These are phyloP conservation scores for Athalia cordata DNA, from an alignment of 2,888 invertebrate species.

Conservation along the genomic window DNA sequence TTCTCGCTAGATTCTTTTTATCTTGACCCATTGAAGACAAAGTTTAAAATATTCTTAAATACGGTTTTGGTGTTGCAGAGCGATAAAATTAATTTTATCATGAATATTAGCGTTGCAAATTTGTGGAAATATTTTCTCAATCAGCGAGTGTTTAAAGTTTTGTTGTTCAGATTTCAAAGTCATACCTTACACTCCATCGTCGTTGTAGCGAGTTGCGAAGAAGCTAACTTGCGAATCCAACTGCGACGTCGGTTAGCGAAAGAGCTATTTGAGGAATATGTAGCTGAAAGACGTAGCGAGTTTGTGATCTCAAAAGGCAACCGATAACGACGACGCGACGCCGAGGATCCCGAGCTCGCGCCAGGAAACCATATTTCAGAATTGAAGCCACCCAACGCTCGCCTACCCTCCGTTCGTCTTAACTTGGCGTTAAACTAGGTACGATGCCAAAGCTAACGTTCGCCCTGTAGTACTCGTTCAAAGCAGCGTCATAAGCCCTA, in stretches of 20 bases:
- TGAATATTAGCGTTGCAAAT: background rate
- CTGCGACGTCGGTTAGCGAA: background rate
- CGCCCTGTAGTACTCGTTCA: no score
- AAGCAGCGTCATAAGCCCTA: no score
- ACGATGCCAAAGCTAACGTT: slow-evolving; percentile 1
- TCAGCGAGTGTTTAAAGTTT: no score
- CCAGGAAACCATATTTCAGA: slow-evolving; percentile 67
- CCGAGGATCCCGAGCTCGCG: slow-evolving; percentile 40
- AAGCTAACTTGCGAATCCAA: slow-evolving; percentile 9
- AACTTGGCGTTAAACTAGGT: slow-evolving; percentile 34
- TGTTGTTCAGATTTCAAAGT: no score
- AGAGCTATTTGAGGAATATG: background rate
- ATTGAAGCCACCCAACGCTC: slow-evolving; percentile 60
- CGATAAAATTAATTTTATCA: no score
- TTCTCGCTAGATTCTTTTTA: no score
- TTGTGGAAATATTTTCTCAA: background rate
- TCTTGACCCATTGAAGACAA: no score
- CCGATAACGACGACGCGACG: slow-evolving; percentile 39
- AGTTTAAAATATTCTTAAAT: no score
- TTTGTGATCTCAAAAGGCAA: slow-evolving; percentile 38
- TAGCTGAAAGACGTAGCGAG: slow-evolving; percentile 19
- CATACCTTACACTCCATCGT: no score
- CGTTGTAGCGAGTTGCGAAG: background rate
- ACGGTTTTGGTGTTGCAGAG: no score
- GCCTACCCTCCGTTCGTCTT: slow-evolving; percentile 49